Base-by-base conservation (phyloP, 2,888 invertebrate species). In the Caradrina clavipalpis region DNA sequence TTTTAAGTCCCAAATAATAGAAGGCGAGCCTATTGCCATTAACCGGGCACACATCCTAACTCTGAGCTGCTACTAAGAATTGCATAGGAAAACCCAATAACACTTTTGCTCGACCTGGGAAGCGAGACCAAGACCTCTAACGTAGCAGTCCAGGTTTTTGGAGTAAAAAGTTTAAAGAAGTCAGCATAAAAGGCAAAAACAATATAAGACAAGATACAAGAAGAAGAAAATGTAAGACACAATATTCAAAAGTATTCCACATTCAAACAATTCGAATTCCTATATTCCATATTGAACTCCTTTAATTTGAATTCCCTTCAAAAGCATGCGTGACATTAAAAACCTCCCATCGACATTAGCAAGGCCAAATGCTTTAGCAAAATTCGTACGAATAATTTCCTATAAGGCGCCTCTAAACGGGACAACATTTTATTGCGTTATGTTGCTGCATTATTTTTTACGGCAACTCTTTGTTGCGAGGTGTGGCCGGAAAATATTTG, bases 301-400 rank as follows among this genome's bases (percentile, higher is more conserved):
- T 55, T 69, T 66, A 77, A 78, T 79, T 73, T 63, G 62, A 79
- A 81, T 79, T 79, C 78, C 55, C 39, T 62, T 65, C 55, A 49
- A 65, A 81, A 78, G 63, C 68, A 62, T 77, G 56, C 68, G 50
- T 31, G 61, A 65, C 68, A 65, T 68, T 68, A 69, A 81, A 63
- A 62, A 58, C 51, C 50, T 72, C 53, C 53, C 66, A 69, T 78
- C 69, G 73, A 70, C 56, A 73, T 80, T 71, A 67, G 51, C 63
- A 62, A 63, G 68, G 69, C 55, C 57, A 69, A 80, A 78, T 75
- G 73, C 67, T 74, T 76, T 53, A 56, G 60, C 68, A 58, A 73
- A 76, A 78, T 82, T 73, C 65, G 49, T 64, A 61, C 72, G 76
- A 65, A 70, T 80, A 76, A 77, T 87, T 87, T 86, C 21, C 75